Evolutionary conservation across 2,113 vertebrate species (phyloP), one percentile per base, ranked within the genome.

Genomic region (Osmerus eperlanus): DNA sequence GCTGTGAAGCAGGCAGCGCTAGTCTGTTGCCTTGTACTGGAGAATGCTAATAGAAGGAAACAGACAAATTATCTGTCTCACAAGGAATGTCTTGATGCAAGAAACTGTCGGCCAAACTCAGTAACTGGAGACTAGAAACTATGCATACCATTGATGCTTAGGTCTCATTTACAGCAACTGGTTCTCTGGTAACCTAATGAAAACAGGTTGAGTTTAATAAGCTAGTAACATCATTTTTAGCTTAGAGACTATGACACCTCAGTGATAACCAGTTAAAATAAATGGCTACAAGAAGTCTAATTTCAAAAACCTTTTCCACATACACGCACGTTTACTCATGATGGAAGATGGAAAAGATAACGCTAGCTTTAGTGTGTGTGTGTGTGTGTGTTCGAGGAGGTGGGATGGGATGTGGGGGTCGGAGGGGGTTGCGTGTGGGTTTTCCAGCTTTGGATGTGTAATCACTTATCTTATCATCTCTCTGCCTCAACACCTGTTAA

Each of bases 11-110:
- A 80, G 67, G 15, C 3, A 21, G 23, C 47, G 72, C 73, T 41
- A 76, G 72, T 74, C 65, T 65, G 75, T 70, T 73, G 71, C 70
- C 68, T 51, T 72, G 66, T 55, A 65, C 54, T 15, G 54, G 32
- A 65, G 32, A 51, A 23, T 65, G 64, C 80, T 86, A 89, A 88
- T 86, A 78, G 79, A 84, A 90, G 82, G 87, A 89, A 86, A 79
- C 84, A 85, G 80, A 87, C 71, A 68, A 84, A 83, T 82, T 73
- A 76, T 86, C 77, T 76, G 78, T 83, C 76, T 87, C 75, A 71
- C 64, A 76, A 72, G 85, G 84, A 89, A 89, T 85, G 83, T 79
- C 61, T 87, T 85, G 79, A 85, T 82, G 84, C 79, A 64, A 68
- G 70, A n/a, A 78, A 71, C 53, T 61, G 70, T 68, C 62, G 66